Conservation (phyloP, 1,140 invertebrate genomes). For the Aphelinus certus region DNA sequence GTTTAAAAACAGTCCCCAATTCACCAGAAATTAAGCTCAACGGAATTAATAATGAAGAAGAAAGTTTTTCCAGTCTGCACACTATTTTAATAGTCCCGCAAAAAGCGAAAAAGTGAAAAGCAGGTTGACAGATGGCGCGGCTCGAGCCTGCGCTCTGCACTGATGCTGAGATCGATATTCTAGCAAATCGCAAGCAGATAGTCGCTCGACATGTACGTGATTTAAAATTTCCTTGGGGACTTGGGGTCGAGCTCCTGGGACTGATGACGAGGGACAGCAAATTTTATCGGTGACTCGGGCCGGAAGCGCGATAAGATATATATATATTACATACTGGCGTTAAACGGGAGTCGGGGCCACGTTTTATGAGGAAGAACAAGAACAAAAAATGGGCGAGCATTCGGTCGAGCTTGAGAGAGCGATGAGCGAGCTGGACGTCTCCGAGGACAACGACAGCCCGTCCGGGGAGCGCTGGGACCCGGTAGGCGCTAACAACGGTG, state of each 20-base stretch:
- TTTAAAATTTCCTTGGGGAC: slow-evolving; percentile 4
- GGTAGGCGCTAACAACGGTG: slow-evolving; percentile 70
- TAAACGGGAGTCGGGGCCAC: neutral
- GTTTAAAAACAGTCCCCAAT: too few relatives aligned
- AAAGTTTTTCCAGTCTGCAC: too few relatives aligned
- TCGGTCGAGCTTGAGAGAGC: slow-evolving; percentile 5
- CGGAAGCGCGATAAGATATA: slow-evolving; percentile 15
- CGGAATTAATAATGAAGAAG: too few relatives aligned
- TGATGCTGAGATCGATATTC: slow-evolving; percentile 19
- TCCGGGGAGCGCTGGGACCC: slow-evolving; percentile 72
- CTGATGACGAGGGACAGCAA: neutral
- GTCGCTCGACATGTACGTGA: neutral
- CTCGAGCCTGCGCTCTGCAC: too few relatives aligned
- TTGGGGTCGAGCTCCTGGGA: neutral
- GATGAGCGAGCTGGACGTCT: slow-evolving; percentile 55
- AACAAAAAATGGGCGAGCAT: slow-evolving; percentile 19
- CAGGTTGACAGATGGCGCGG: too few relatives aligned
- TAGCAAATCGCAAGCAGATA: slow-evolving; percentile 7
- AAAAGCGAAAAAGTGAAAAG: too few relatives aligned
- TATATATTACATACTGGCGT: neutral
- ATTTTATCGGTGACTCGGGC: neutral
- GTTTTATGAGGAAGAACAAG: slow-evolving; percentile 7
- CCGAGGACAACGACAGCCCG: slow-evolving; percentile 60
- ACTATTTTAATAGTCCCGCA: too few relatives aligned
- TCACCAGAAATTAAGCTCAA: too few relatives aligned